Base-by-base conservation (phyloP, 1,140 invertebrate species). In the Trachymyrmex cornetzi region DNA sequence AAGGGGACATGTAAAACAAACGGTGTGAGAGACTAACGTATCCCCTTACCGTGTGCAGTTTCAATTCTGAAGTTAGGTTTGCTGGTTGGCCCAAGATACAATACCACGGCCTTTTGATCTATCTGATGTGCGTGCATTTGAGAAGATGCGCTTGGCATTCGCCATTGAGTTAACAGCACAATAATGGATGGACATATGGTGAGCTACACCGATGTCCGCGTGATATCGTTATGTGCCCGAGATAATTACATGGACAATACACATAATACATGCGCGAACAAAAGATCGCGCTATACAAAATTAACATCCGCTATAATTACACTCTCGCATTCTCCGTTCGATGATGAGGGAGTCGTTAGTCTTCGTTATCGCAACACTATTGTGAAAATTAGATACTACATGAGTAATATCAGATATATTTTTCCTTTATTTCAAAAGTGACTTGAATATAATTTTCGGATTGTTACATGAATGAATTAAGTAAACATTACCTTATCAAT, bases 71-170 rank as follows among this genome's bases (percentile, higher is more conserved):
- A 50, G 66, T 81, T 34, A 57, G 50, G 22, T 71, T 81, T 81
- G 50, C 66, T 5, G 16, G 5, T 57, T 27, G 30, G 5, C 44
- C 22, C 30, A 30, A 81, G 64, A 71, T 30, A 66, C 59, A 69
- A 34, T n/a, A 57, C 2, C 50, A 19, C 2, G 50, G 30, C 50
- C 79, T 81, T 81, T 81, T 72, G 79, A 81, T 81, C 79, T 81
- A 81, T 44, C 79, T 48, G 66, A 81, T 44, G 67, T 38, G 48
- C 77, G 63, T 50, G 77, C 79, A 72, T 81, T 71, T 72, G 79
- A 81, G 79, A 81, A 57, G 79, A 71, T 30, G 48, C 79, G 79
- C 79, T 44, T 71, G 79, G 66, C 22, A 81, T 81, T 57, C 16
- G 53, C 66, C 34, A 61, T 81, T 66, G 50, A 71, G 66, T 81